These are phyloP conservation scores for Tethea ocularis DNA, from an alignment of 2,888 invertebrate genomes.

Conservation along the genomic window DNA sequence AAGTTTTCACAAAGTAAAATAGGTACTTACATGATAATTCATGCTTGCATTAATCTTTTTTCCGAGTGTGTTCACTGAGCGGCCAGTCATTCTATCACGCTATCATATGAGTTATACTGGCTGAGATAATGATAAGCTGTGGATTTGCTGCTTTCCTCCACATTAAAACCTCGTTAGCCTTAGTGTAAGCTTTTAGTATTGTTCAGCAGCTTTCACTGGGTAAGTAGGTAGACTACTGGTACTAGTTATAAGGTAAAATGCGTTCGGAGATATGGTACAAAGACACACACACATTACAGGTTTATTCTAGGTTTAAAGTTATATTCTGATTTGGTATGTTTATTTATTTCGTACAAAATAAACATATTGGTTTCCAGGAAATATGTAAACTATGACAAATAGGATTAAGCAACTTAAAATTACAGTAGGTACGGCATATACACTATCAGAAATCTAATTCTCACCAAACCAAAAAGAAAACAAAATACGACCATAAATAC, in stretches of 20 bases:
- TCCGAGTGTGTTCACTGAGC: conserved; percentile 36
- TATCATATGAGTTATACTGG: conserved; percentile 69
- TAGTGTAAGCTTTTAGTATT: conserved; percentile 55
- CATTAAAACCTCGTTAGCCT: conserved; percentile 80
- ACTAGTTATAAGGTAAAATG: not conserved
- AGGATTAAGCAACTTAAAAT: too few relatives aligned
- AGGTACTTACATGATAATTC: not conserved
- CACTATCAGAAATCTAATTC: too few relatives aligned
- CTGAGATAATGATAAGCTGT: conserved; percentile 69
- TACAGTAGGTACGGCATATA: too few relatives aligned
- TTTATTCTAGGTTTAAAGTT: not conserved
- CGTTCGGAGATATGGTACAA: not conserved
- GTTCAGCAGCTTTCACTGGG: conserved; percentile 48
- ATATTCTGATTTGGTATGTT: not conserved
- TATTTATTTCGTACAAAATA: too few relatives aligned
- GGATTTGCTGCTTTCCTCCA: conserved; percentile 57
- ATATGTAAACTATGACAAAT: too few relatives aligned
- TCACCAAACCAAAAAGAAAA: not conserved
- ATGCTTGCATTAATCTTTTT: conserved; percentile 14
- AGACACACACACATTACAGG: not conserved
- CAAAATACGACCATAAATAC: conserved; percentile 22
- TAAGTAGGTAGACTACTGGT: conserved; percentile 25
- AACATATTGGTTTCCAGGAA: too few relatives aligned
- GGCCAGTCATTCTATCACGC: conserved; percentile 55
- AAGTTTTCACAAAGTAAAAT: not conserved